phyloP scores from a whole-genome alignment of 2,888 invertebrate genomes.

The Operophtera brumata region DNA sequence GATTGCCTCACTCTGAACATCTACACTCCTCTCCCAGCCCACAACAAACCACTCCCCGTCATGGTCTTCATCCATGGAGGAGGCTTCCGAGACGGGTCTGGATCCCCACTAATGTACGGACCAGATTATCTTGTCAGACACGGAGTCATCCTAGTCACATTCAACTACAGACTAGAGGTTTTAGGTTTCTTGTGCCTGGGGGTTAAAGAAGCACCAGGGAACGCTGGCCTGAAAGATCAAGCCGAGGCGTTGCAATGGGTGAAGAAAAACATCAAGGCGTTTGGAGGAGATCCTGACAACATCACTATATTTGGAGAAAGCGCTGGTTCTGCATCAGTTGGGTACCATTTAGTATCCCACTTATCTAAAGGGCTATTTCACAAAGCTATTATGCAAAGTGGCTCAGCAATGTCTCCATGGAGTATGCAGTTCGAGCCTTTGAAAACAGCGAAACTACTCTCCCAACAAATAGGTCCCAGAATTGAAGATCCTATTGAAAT shows the following conservation, averaged over 20 bases:
- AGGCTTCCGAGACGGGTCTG: slow-evolving; percentile 68
- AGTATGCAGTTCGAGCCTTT: slow-evolving; percentile 64
- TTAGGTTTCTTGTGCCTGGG: slow-evolving; percentile 68
- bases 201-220: slow-evolving; percentile 68
- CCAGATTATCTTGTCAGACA: slow-evolving; percentile 61
- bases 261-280: slow-evolving; percentile 55
- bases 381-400: slow-evolving; percentile 70
- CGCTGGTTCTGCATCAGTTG: slow-evolving; percentile 67
- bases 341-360: slow-evolving; percentile 64
- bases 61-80: slow-evolving; percentile 75
- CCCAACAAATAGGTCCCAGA: slow-evolving; percentile 51
- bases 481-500: slow-evolving; percentile 55
- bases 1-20: slow-evolving; percentile 67
- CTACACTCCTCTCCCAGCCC: slow-evolving; percentile 51
- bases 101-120: slow-evolving; percentile 63
- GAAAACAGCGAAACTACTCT: slow-evolving; percentile 53
- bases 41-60: slow-evolving; percentile 49
- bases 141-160: slow-evolving; percentile 62
- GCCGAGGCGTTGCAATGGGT: slow-evolving; percentile 66
- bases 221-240: slow-evolving; percentile 71
- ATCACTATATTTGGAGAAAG: slow-evolving; percentile 72
- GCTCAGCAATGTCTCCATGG: slow-evolving; percentile 68
- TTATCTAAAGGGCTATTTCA: slow-evolving; percentile 65
- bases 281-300: slow-evolving; percentile 67
- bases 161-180: slow-evolving; percentile 70